Evolutionary conservation across 1,140 invertebrate species (phyloP), one percentile per base, ranked within the genome.

Genomic region (Zaprionus tsacasi): DNA sequence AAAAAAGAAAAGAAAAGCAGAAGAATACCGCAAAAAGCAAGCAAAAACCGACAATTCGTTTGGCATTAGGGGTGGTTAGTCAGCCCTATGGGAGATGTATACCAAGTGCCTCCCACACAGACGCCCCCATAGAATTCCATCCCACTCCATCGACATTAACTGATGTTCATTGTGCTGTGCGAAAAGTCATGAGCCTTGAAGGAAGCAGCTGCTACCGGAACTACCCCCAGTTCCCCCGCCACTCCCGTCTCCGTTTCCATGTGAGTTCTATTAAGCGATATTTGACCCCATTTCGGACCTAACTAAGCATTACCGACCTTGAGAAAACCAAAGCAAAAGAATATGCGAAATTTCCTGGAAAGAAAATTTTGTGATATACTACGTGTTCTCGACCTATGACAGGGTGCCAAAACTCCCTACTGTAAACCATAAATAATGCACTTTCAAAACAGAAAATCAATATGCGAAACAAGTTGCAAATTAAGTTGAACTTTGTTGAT

Each of bases 201-300:
- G 50, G 40, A 56, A 64, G 35, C 61, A 66, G 55, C 66, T 70
- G 64, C 69, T 64, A 12, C 45, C 33, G 56, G 15, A 61, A 21
- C 38, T 40, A 43, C 3, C 15, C 60, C 13, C 25, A 35, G 17
- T 38, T 27, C 40, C 8, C 13, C 13, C 12, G 2, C 30, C 15
- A 11, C n/a, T 36, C 12, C 4, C 17, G 45, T 54, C 11, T 5
- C 36, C 38, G 30, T 48, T 27, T 54, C 56, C 35, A 63, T 69
- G 15, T 36, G 38, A 52, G 70, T 75, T 76, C 43, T 78, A 76
- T 79, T 79, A 65, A 65, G 25, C 54, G 50, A 40, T 67, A 75
- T 74, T 68, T 77, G 77, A 79, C 77, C 77, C 60, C 64, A 57
- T 73, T 79, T 69, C 36, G 38, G 71, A 27, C 63, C 54, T 67